Base-by-base conservation (phyloP, 2,888 invertebrate genomes). In the Colostygia pectinataria region DNA sequence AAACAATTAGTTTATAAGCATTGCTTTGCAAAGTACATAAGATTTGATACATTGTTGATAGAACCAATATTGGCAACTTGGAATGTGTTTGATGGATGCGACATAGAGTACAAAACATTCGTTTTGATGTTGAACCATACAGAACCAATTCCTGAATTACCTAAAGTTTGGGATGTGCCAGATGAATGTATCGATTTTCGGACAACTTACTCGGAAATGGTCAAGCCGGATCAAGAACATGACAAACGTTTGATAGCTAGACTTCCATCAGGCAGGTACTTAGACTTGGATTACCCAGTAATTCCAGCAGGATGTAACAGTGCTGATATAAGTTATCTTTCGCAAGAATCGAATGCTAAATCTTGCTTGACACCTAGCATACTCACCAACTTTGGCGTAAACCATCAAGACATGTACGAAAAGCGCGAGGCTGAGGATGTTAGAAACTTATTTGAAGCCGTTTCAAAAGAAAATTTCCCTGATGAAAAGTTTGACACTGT, bases 81-180 rank as follows among this genome's bases (percentile, higher is more conserved):
- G 61, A 66, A 78, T 33, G 76, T 81, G 5, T 77, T 84, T 24
- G 56, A 77, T 42, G 77, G 80, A 2, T 65, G 71, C 3, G 61
- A 68, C 50, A 79, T 91, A 15, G 58, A 87, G 50, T 91, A 91
- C 42, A 64, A 61, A 42, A 73, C 63, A 10, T 88, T 91, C 57
- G 54, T 88, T 10, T 61, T 77, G 29, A 52, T 86, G 9, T 61
- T 91, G 1, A 77, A 90, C 57, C 71, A 67, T 44, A 75, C 71
- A 45, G 63, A 68, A 37, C 65, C 66, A 8, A 55, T 62, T 23
- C 76, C 75, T 9, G 60, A 57, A 2, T 53, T 85, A 10, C 74
- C 77, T 7, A 80, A 80, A 64, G 61, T 86, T 37, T 45, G 61
- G 14, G 78, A 78, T 59, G 32, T 72, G 12, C 39, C 52, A 0